Percentiles rank a stretch among this genome's conserved stretches.
phyloP scores from a whole-genome alignment of 2,797 vertebrate genomes.

The Propithecus deckenii region DNA sequence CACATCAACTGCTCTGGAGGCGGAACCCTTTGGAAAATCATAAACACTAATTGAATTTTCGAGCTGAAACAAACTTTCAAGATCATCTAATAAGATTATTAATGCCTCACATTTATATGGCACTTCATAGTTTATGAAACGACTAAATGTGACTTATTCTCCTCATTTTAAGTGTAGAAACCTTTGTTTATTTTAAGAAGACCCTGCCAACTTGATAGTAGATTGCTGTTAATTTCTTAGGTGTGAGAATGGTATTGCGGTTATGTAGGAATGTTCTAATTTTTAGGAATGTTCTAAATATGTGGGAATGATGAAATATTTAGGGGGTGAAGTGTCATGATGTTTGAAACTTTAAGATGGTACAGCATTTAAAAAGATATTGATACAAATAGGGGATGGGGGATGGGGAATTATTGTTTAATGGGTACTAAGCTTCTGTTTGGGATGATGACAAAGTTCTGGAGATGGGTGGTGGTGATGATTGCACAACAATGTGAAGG shows the following conservation, averaged over 20 bases:
- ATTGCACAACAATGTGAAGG: neutral
- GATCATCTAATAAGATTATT: conserved; percentile 59
- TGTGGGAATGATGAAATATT: neutral
- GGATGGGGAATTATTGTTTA: neutral
- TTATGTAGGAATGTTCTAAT: conserved; percentile 36
- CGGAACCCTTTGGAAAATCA: conserved; percentile 55
- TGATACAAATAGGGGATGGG: neutral
- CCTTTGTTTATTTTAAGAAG: conserved; percentile 63
- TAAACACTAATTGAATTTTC: conserved; percentile 62
- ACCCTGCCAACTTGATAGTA: conserved; percentile 28
- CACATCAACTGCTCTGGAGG: conserved; percentile 25
- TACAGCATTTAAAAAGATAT: neutral
- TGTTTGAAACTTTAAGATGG: conserved; percentile 55
- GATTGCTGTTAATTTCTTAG: conserved; percentile 49
- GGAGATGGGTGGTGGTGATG: neutral
- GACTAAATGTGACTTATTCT: conserved; percentile 53
- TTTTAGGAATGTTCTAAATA: conserved; percentile 45
- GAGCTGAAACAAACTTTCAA: conserved; percentile 57
- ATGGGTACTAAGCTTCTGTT: neutral
- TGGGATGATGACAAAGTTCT: neutral
- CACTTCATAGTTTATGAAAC: conserved; percentile 56
- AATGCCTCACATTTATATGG: conserved; percentile 57
- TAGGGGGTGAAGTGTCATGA: neutral
- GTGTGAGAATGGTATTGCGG: conserved; percentile 23
- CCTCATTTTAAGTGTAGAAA: conserved; percentile 53